Evolutionary conservation across 2,113 vertebrate genomes (phyloP).

Genomic region (Neomonachus schauinslandi): DNA sequence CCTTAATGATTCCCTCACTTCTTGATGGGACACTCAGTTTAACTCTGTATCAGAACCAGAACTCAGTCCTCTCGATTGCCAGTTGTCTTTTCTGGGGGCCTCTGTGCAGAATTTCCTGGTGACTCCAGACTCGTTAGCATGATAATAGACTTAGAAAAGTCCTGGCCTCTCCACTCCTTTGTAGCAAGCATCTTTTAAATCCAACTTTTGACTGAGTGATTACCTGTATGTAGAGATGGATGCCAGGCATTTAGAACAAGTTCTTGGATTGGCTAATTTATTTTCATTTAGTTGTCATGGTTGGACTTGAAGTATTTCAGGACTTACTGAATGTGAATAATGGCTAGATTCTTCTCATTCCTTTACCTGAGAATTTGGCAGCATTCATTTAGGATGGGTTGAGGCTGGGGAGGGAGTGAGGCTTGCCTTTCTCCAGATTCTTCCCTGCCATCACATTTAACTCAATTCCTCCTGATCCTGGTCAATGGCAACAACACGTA

Average conservation of each 20-base stretch:
- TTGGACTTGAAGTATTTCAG: constrained; percentile 37
- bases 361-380: constrained; percentile 10
- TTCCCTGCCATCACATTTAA: constrained; percentile 20
- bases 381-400: not conserved
- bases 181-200: not conserved
- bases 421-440: not conserved
- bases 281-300: constrained; percentile 37
- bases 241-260: not conserved
- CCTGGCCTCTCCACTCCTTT: not conserved
- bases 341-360: constrained; percentile 3
- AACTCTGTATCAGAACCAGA: not conserved
- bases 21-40: not conserved
- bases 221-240: not conserved
- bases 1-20: not conserved
- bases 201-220: not conserved
- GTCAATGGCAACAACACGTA: not conserved
- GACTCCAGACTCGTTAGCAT: not conserved
- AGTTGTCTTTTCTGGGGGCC: not conserved
- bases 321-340: constrained; percentile 23
- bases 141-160: not conserved
- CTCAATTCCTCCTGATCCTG: constrained; percentile 6
- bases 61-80: not conserved
- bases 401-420: not conserved
- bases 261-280: not conserved
- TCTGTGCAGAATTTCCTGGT: not conserved